Evolutionary conservation across 1,140 invertebrate species (phyloP).

Genomic region (Protaetia brevitarsis): DNA sequence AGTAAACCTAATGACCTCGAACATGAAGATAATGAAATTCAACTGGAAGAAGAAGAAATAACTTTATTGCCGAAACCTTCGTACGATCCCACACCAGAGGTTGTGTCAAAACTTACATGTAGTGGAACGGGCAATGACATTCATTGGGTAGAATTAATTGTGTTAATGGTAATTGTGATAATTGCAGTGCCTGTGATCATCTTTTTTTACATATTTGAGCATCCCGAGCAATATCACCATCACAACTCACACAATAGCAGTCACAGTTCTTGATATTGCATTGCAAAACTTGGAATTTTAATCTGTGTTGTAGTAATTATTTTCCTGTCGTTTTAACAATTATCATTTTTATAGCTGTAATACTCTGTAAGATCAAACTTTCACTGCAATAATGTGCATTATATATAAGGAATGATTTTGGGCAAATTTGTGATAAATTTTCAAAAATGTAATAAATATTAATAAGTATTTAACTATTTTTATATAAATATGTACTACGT

Average conservation of each 20-base stretch:
- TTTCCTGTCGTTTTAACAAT: no score
- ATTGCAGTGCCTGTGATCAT: slow-evolving; percentile 61
- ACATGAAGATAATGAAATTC: slow-evolving; percentile 22
- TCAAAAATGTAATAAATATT: no score
- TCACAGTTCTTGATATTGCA: background rate
- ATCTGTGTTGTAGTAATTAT: no score
- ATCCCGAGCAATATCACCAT: slow-evolving; percentile 49
- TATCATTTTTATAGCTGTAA: no score
- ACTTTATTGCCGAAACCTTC: slow-evolving; percentile 41
- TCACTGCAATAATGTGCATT: no score
- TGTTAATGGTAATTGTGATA: slow-evolving; percentile 59
- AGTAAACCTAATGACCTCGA: slow-evolving; percentile 34
- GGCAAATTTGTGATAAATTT: no score
- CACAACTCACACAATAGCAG: background rate
- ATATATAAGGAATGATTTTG: no score
- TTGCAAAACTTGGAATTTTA: no score
- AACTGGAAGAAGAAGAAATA: slow-evolving; percentile 37
- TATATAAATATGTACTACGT: no score
- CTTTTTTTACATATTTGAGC: slow-evolving; percentile 58
- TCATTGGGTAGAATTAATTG: slow-evolving; percentile 61
- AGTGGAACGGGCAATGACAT: slow-evolving; percentile 63
- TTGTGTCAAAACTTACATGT: slow-evolving; percentile 47
- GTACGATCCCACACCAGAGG: slow-evolving; percentile 38
- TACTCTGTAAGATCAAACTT: no score
- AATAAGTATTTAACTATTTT: no score